Base-by-base conservation (phyloP, 1,140 invertebrate genomes). In the Notospermus geniculatus region DNA sequence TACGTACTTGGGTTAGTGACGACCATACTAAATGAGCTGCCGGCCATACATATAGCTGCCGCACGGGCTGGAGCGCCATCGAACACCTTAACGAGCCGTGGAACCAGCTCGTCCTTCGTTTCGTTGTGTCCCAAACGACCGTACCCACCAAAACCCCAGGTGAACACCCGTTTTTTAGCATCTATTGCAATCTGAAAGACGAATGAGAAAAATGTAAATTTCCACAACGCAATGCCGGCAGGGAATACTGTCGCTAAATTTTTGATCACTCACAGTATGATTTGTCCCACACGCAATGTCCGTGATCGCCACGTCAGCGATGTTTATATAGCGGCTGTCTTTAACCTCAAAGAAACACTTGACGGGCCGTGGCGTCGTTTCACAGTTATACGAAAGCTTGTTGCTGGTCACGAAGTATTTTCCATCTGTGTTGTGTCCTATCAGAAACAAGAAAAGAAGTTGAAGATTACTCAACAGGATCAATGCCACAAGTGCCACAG, bases 61-160 rank as follows among this genome's bases (percentile, higher is more conserved):
- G 92, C 92, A 57, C 91, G 87, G 58, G 86, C 89, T 7, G 4
- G 15, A 66, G 90, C 89, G 1, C 88, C 86, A 67, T 95, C 92
- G 76, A 94, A 91, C 74, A 88, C 92, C 76, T 94, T 95, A 56
- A 97, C 89, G 17, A 94, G 83, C 29, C 93, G 86, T 11, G 94
- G 94, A 13, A 96, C 89, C 77, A 90, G 81, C 80, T 96, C 93
- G 81, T 97, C 92, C 74, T 91, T 91, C 62, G 88, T 91, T 71
- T 95, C 92, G 50, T 91, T 89, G 82, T 96, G 93, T 0, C 94
- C 94, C 1, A 97, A 82, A 19, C 94, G 86, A 0, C 93, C 93
- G 75, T 95, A 93, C 0, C 93, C 94, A 15, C 92, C 93, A 79
- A 95, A 96, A 28, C 94, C 93, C 93, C 93, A 96, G 39, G 92